phyloP scores from a whole-genome alignment of 2,113 vertebrate genomes.

The Sporophila hypoxantha region DNA sequence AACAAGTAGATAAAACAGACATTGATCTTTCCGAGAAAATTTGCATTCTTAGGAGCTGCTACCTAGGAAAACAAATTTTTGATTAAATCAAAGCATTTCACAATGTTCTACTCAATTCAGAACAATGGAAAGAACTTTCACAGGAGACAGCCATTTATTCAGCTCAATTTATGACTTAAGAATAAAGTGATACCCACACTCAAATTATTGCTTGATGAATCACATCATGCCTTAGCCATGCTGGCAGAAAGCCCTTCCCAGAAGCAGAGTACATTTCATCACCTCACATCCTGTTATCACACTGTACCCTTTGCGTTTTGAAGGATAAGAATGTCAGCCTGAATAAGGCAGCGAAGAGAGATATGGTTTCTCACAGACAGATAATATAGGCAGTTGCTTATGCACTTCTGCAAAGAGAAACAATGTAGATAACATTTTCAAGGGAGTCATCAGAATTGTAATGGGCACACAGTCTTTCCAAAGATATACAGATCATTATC shows the following conservation, averaged over 20 bases:
- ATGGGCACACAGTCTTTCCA: background rate
- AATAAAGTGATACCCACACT: background rate
- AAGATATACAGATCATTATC: background rate
- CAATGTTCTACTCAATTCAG: background rate
- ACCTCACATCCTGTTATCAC: background rate
- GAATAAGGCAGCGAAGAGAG: background rate
- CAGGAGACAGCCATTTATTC: background rate
- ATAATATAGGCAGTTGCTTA: background rate
- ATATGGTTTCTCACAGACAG: background rate
- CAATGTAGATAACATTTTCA: background rate
- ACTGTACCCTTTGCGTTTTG: background rate
- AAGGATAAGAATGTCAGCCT: conserved; percentile 2
- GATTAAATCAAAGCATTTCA: background rate
- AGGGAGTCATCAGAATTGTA: background rate
- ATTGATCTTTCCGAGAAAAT: background rate
- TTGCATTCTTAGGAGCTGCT: background rate
- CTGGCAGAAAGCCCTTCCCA: background rate
- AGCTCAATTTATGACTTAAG: background rate
- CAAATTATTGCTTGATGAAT: conserved; percentile 18
- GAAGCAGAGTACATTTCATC: background rate
- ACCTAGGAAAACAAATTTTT: background rate
- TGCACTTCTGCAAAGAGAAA: background rate
- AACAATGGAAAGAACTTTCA: background rate
- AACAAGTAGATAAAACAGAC: background rate
- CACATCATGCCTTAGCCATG: background rate